Conservation (phyloP, 2,888 invertebrate species). For the Scrobipalpa costella region DNA sequence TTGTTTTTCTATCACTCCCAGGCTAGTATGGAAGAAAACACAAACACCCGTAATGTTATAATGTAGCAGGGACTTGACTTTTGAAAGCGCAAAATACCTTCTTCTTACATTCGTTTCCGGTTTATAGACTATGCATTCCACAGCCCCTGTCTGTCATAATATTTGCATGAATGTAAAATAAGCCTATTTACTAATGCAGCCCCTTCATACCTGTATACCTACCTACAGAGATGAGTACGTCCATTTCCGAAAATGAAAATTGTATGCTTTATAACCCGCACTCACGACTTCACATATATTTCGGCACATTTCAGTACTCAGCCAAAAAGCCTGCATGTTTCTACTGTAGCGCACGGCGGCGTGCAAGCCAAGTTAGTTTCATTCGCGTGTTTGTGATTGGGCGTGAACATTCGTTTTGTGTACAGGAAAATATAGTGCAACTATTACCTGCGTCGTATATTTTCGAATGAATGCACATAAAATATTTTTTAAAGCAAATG, state of each 20-base stretch:
- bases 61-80: no score
- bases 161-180: not conserved
- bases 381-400: no score
- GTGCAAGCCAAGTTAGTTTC: not conserved
- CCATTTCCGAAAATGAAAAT: slow-evolving; percentile 22
- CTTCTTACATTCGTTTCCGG: not conserved
- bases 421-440: no score
- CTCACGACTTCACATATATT: not conserved
- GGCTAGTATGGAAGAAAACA: no score
- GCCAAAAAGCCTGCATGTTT: slow-evolving; percentile 6
- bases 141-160: not conserved
- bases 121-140: not conserved
- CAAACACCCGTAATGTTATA: no score
- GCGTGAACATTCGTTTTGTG: no score
- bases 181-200: slow-evolving; percentile 4
- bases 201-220: not conserved
- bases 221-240: not conserved
- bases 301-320: slow-evolving; percentile 8
- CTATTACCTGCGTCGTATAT: not conserved
- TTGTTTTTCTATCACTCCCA: no score
- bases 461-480: no score
- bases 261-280: slow-evolving; percentile 12
- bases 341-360: not conserved
- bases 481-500: no score
- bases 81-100: not conserved